Conservation (phyloP, 2,113 vertebrate species). For the Cyprinodon tularosa region DNA sequence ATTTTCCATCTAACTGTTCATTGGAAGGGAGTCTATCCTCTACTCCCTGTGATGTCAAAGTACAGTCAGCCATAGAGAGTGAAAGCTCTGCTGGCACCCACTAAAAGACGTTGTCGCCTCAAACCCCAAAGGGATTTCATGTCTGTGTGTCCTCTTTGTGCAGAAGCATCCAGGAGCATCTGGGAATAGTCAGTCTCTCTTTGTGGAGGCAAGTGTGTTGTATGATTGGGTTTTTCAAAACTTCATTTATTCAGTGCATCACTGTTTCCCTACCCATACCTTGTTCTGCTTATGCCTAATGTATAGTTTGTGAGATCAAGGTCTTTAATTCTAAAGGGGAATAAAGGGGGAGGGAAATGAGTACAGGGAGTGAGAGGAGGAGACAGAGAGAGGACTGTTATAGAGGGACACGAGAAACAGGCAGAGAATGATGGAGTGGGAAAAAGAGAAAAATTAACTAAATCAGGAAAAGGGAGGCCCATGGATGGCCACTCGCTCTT, state of each 20-base stretch:
- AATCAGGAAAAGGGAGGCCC: constrained; percentile 46
- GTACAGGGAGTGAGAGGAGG: constrained; percentile 21
- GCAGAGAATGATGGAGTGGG: constrained; percentile 31
- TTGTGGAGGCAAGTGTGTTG: constrained; percentile 66
- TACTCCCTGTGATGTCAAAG: constrained; percentile 67
- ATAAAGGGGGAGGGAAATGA: constrained; percentile 30
- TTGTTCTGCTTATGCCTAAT: constrained; percentile 14
- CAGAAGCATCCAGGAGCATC: constrained; percentile 68
- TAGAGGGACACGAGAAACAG: constrained; percentile 10
- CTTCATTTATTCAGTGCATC: constrained; percentile 70
- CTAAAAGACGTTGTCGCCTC: constrained; percentile 60
- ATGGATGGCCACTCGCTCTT: constrained; percentile 30
- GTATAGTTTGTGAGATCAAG: constrained; percentile 29
- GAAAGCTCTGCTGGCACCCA: constrained; percentile 66
- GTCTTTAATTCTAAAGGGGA: constrained; percentile 28
- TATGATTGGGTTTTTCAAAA: constrained; percentile 67
- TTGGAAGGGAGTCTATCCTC: constrained; percentile 62
- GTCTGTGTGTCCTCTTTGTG: constrained; percentile 73
- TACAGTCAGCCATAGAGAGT: constrained; percentile 58
- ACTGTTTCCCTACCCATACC: constrained; percentile 58
- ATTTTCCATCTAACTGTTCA: constrained; percentile 73
- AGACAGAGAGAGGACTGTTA: constrained; percentile 9
- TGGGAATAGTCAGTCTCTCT: constrained; percentile 70
- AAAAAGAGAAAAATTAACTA: constrained; percentile 28
- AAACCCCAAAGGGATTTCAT: constrained; percentile 66